A percentile compares a stretch with the other conserved stretches of the same genome.
Conservation (phyloP, 2,888 invertebrate species). For the Nemurella pictetii region DNA sequence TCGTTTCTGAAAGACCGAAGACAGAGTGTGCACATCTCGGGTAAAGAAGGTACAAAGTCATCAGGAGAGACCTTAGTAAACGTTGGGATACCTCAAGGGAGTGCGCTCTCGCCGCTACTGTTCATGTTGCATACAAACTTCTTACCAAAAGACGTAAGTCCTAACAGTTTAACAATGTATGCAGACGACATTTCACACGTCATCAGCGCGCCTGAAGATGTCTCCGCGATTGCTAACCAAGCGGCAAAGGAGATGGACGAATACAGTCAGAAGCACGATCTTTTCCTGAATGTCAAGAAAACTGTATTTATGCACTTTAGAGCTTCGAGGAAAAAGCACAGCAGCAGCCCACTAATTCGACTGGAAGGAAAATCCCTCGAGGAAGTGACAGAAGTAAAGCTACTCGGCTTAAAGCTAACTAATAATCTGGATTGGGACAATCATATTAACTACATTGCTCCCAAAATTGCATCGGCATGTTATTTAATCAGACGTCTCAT, state of each 20-base stretch:
- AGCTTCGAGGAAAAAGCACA: background rate
- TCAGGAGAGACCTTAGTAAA: background rate
- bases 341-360: background rate
- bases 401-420: background rate
- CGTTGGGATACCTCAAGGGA: no score
- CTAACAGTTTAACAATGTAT: background rate
- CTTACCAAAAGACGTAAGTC: background rate
- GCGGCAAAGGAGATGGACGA: background rate
- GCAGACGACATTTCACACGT: background rate
- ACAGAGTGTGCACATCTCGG: background rate
- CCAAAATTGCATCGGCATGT: background rate
- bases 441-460: background rate
- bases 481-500: background rate
- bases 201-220: background rate
- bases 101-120: background rate
- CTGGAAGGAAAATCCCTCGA: background rate
- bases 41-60: background rate
- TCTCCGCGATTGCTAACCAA: background rate
- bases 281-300: background rate
- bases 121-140: background rate
- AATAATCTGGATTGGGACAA: background rate
- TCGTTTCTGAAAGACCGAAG: background rate
- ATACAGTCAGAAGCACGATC: background rate
- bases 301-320: background rate
- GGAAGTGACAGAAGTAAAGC: background rate